Evolutionary conservation across 2,113 vertebrate species (phyloP).

Genomic region (Rhinichthys klamathensis): DNA sequence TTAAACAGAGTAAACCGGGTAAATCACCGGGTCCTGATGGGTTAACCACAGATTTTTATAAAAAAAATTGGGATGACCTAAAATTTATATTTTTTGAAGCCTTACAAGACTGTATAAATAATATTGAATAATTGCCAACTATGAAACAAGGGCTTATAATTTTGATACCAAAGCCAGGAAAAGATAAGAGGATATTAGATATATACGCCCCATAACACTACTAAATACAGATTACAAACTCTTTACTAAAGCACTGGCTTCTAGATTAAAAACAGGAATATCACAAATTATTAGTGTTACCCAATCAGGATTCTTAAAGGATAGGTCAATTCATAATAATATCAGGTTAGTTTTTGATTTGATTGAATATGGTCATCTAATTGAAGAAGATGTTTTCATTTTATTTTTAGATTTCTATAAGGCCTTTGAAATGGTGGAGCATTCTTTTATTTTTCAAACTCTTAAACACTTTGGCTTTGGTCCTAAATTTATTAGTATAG

Average conservation of each 20-base stretch:
- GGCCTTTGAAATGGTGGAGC: neutral
- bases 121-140: too few relatives aligned
- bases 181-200: neutral
- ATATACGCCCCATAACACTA: neutral
- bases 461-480: slow-evolving; percentile 9
- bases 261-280: neutral
- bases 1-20: too few relatives aligned
- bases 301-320: neutral
- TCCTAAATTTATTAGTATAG: neutral
- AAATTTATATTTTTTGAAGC: too few relatives aligned
- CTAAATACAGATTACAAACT: neutral
- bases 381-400: neutral
- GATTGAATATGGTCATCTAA: neutral
- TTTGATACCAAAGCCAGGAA: neutral
- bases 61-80: too few relatives aligned
- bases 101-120: too few relatives aligned
- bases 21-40: too few relatives aligned
- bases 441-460: neutral
- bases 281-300: neutral
- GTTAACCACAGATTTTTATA: too few relatives aligned
- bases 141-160: neutral
- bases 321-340: slow-evolving; percentile 2
- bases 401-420: slow-evolving; percentile 1
- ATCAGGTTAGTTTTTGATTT: neutral
- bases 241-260: neutral